These are phyloP conservation scores for Pelodytes ibericus DNA, from an alignment of 2,797 vertebrate species.

Conservation along the genomic window DNA sequence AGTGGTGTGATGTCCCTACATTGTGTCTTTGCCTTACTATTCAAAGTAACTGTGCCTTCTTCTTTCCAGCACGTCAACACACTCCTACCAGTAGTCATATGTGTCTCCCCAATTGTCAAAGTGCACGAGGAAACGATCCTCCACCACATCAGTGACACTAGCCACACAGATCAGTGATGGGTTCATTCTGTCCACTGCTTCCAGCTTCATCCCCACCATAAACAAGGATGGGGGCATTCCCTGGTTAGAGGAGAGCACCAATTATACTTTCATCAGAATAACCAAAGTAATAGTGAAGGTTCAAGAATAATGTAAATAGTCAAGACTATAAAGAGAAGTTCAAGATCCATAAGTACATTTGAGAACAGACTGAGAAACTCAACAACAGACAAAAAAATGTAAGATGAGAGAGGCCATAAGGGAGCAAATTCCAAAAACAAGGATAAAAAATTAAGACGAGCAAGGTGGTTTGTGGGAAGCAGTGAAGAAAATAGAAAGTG, in stretches of 20 bases:
- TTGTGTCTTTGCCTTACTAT: no score
- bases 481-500: background rate
- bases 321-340: background rate
- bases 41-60: no score
- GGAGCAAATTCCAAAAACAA: no score
- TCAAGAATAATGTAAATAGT: background rate
- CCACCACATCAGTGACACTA: constrained; percentile 93
- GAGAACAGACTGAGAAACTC: background rate
- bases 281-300: background rate
- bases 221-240: constrained; percentile 81
- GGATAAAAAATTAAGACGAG: no score
- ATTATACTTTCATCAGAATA: background rate
- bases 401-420: no score
- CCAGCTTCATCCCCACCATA: constrained; percentile 93
- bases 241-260: constrained; percentile 65
- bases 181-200: constrained; percentile 98
- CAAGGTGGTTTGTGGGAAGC: no score
- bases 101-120: constrained; percentile 99
- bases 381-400: no score
- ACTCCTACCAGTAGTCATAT: constrained; percentile 94
- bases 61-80: no score
- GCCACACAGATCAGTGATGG: constrained; percentile 96
- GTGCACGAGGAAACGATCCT: constrained; percentile 92
- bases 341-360: background rate
- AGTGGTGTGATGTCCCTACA: no score